A percentile compares a stretch with the other conserved stretches of the same genome.
These are phyloP conservation scores for Thalassaphorura encarpata DNA, from an alignment of 1,140 invertebrate genomes.

Conservation along the genomic window DNA sequence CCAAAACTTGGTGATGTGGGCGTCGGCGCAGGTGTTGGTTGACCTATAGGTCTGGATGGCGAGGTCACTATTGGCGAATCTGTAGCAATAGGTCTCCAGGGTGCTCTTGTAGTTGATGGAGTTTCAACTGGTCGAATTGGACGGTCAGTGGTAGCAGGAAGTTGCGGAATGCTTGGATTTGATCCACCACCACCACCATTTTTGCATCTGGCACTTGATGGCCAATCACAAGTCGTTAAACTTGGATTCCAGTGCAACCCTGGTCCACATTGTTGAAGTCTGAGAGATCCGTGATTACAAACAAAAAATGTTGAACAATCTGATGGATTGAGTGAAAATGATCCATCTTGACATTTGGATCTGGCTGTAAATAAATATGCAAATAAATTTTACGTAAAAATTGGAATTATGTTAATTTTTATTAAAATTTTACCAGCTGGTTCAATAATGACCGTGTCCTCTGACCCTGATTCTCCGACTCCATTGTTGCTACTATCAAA, in stretches of 20 bases:
- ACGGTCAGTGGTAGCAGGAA: background rate
- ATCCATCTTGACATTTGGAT: background rate
- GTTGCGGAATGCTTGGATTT: conserved; percentile 5
- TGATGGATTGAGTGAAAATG: background rate
- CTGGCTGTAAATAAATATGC: background rate
- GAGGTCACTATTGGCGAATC: no score
- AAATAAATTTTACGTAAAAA: no score
- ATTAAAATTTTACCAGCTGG: no score
- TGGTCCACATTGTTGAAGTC: background rate
- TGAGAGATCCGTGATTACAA: background rate
- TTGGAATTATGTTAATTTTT: no score
- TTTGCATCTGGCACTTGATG: conserved; percentile 40
- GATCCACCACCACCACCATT: background rate
- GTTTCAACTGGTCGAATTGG: background rate
- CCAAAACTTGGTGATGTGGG: conserved; percentile 1
- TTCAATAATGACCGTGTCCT: background rate
- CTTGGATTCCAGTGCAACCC: background rate
- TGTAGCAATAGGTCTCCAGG: no score
- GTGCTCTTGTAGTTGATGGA: no score
- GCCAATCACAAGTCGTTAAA: conserved; percentile 54
- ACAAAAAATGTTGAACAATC: background rate
- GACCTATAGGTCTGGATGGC: background rate
- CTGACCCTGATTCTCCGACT: background rate
- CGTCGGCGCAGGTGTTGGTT: background rate
- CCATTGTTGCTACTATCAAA: background rate